phyloP scores from a whole-genome alignment of 2,797 vertebrate species.

The Chiloscyllium punctatum region DNA sequence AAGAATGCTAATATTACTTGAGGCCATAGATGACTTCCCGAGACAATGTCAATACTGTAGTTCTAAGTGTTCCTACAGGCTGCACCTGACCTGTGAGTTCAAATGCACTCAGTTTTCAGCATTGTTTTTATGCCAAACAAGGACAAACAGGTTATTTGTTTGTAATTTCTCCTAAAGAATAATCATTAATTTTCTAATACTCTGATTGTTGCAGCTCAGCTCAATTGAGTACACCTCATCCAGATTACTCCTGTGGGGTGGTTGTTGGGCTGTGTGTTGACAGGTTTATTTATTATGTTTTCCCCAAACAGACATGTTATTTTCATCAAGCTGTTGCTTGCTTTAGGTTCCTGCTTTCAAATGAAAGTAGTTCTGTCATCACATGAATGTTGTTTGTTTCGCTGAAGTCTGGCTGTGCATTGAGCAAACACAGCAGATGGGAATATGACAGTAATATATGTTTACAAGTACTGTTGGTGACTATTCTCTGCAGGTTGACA shows the following conservation, averaged over 20 bases:
- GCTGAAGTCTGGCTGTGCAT: slow-evolving; percentile 37
- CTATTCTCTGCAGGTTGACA: slow-evolving; percentile 37
- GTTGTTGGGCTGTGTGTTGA: slow-evolving; percentile 14
- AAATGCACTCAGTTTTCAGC: slow-evolving; percentile 8
- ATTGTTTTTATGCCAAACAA: slow-evolving; percentile 23
- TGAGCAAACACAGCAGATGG: slow-evolving; percentile 37
- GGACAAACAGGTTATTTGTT: slow-evolving; percentile 31
- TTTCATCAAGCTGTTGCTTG: slow-evolving; percentile 37
- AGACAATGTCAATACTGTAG: slow-evolving; percentile 13
- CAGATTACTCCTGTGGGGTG: slow-evolving; percentile 26
- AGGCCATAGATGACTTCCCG: background rate
- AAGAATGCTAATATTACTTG: background rate
- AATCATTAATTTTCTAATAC: slow-evolving; percentile 21
- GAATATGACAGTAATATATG: slow-evolving; percentile 38
- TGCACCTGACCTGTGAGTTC: slow-evolving; percentile 22
- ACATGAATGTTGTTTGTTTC: slow-evolving; percentile 34
- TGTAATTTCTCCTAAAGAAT: slow-evolving; percentile 30
- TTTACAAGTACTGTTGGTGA: slow-evolving; percentile 36
- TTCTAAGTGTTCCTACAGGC: background rate
- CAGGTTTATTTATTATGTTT: slow-evolving; percentile 37
- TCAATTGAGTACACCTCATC: slow-evolving; percentile 19
- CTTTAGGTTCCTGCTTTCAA: slow-evolving; percentile 29
- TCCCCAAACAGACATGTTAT: slow-evolving; percentile 37
- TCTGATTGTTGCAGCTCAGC: background rate
- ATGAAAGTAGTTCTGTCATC: slow-evolving; percentile 37